Evolutionary conservation across 1,140 invertebrate genomes (phyloP).

Genomic region (Pissodes strobi): DNA sequence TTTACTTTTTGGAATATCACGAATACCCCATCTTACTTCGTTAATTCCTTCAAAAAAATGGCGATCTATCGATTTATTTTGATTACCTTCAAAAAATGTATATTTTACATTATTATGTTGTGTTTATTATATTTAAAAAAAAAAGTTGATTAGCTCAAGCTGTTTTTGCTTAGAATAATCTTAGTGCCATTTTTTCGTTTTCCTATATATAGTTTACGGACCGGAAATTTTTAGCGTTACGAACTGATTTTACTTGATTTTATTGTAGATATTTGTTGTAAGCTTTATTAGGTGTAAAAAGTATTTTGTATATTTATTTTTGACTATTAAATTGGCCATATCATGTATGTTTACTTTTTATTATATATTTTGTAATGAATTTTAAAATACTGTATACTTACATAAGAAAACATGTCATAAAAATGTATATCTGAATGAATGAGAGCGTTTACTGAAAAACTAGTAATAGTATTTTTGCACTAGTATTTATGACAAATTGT

Average conservation of each 20-base stretch:
- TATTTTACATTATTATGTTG: too few relatives aligned
- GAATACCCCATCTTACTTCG: too few relatives aligned
- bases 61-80: too few relatives aligned
- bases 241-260: constrained; percentile 28
- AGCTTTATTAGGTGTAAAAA: constrained; percentile 39
- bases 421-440: constrained; percentile 32
- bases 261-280: constrained; percentile 24
- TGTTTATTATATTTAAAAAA: too few relatives aligned
- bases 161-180: too few relatives aligned
- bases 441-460: constrained; percentile 35
- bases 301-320: constrained; percentile 38
- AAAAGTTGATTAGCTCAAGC: too few relatives aligned
- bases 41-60: too few relatives aligned
- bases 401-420: constrained; percentile 35
- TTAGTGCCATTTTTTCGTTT: constrained; percentile 21
- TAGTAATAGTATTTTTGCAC: constrained; percentile 55
- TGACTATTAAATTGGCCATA: constrained; percentile 30
- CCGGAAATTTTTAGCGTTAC: too few relatives aligned
- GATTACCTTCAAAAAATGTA: too few relatives aligned
- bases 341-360: constrained; percentile 21
- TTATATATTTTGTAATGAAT: constrained; percentile 38
- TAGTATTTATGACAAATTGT: constrained; percentile 52
- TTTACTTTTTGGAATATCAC: too few relatives aligned
- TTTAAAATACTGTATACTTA: constrained; percentile 33
- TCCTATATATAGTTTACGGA: neutral